These are phyloP conservation scores for Callinectes sapidus DNA, from an alignment of 2,888 invertebrate species.

Conservation along the genomic window DNA sequence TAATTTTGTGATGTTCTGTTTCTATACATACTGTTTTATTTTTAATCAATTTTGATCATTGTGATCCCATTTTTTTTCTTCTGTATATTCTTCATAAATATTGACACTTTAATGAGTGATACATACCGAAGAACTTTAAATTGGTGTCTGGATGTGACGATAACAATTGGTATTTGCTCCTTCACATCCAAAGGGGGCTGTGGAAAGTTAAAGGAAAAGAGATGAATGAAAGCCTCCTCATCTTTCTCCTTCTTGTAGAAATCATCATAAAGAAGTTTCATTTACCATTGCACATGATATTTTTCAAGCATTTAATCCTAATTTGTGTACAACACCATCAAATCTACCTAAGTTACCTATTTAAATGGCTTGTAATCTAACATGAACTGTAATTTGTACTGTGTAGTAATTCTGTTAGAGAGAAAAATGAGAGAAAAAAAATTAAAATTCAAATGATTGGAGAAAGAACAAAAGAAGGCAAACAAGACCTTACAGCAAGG, in stretches of 20 bases:
- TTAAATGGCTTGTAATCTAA: neutral
- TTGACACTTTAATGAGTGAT: neutral
- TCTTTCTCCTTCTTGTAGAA: neutral
- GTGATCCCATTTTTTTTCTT: neutral
- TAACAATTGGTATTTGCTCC: constrained; percentile 62
- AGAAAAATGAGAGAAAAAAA: neutral
- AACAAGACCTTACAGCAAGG: constrained; percentile 34
- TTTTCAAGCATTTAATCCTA: too few relatives aligned
- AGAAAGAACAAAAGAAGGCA: neutral
- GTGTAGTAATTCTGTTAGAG: too few relatives aligned
- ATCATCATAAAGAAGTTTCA: too few relatives aligned
- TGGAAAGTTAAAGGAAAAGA: neutral
- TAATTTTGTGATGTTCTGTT: neutral
- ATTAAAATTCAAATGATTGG: neutral
- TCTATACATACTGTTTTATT: neutral
- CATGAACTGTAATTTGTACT: too few relatives aligned
- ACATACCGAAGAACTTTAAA: constrained; percentile 62
- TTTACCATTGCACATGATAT: too few relatives aligned
- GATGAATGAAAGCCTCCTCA: neutral
- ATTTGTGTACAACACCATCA: too few relatives aligned
- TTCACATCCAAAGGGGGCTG: constrained; percentile 55
- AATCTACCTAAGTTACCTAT: neutral
- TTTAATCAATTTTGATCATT: neutral
- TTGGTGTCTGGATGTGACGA: constrained; percentile 61
- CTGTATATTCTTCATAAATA: neutral